These are phyloP conservation scores for Aratinga solstitialis DNA, from an alignment of 2,797 vertebrate species.

Conservation along the genomic window DNA sequence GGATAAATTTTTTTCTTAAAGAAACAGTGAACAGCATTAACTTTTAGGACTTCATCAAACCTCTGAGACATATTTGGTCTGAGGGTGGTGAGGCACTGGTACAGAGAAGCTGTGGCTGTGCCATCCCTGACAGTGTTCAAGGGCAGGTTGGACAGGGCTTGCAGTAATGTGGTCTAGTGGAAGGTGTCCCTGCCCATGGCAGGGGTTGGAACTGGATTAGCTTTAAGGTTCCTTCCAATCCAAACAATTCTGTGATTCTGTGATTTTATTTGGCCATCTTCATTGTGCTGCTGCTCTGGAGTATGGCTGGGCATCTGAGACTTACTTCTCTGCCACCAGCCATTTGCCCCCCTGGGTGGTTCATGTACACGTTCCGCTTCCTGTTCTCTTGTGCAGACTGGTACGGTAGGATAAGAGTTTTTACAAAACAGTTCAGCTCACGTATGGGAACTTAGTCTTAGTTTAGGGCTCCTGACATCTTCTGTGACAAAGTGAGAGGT, in stretches of 20 bases:
- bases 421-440: background rate
- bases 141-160: background rate
- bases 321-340: background rate
- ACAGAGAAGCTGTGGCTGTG: background rate
- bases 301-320: background rate
- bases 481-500: background rate
- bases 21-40: accelerated
- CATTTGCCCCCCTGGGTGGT: background rate
- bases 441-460: background rate
- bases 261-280: background rate
- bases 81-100: background rate
- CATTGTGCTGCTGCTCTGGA: background rate
- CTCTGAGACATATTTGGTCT: background rate
- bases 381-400: background rate
- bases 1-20: background rate
- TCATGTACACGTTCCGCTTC: background rate
- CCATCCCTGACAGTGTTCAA: background rate
- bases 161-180: background rate
- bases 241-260: background rate
- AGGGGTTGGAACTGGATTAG: background rate
- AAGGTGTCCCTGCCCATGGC: background rate
- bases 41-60: background rate
- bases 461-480: background rate
- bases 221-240: background rate
- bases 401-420: background rate